Evolutionary conservation across 2,888 invertebrate genomes (phyloP), one percentile per base, ranked within the genome.

Genomic region (Caenorhabditis virilis): DNA sequence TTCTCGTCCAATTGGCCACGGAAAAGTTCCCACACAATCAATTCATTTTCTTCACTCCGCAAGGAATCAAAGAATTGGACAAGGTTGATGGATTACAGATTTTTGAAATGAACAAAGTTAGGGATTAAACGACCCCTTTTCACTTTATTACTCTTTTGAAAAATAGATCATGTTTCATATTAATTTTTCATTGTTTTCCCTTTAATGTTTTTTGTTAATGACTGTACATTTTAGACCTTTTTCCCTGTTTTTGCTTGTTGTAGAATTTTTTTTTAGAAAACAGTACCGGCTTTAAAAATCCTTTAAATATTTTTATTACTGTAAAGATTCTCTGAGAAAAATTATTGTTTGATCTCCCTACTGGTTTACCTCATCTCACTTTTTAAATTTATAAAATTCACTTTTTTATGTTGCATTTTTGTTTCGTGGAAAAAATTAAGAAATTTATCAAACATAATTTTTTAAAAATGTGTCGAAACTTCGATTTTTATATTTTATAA

Each of bases 1-100:
- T 80, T 42, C 71, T 80, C 15, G 74, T 77, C 7, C 64, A 74
- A n/a, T 38, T 76, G 48, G 77, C 79, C 1, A 76, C 74, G 11
- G 51, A 57, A 23, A 60, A 74, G 26, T 75, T 72, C 59, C 58
- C 67, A 0, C 65, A 75, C 30, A 68, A 72, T 36, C 80, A 80
- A 43, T 80, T 80, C 69, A 74, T 80, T 50, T 78, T 80, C 74
- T 80, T 80, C 66, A 80, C 80, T 16, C 80, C 80, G 6, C 80
- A 80, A 60, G 77, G 77, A 46, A 76, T 80, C 48, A 63, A 70
- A 30, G 80, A 79, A 36, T 45, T 76, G 41, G 59, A 62, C 11
- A 53, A 39, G 23, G 63, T 60, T 1, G 55, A 72, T 18, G 57
- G 69, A 2, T 64, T 76, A 7, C 61, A 72, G 39, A 59, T 72